Base-by-base conservation (phyloP, 2,797 vertebrate genomes). In the Notamacropus eugenii region DNA sequence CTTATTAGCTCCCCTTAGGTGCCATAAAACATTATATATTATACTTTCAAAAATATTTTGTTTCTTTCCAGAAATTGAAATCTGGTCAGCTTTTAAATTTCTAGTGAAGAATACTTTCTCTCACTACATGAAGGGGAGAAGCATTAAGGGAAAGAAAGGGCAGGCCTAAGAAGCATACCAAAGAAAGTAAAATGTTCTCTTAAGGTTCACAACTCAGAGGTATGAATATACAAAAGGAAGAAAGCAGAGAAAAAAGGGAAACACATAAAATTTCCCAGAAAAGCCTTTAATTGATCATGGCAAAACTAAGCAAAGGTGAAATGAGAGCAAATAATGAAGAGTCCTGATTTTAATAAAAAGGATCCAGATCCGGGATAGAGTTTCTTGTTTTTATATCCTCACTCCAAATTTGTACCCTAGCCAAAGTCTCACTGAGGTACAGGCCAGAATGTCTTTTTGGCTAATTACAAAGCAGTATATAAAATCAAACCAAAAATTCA, bases 1-100 rank as follows among this genome's bases (percentile, higher is more conserved):
- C 93, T 54, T 97, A 93, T 93, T 92, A n/a, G 93, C 55, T 87
- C 74, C 3, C 13, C 40, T 87, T 50, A 46, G 27, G 40, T 46
- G 11, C 8, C 94, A 1, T 97, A 96, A 97, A 96, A 96, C 28
- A 54, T 19, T 29, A 91, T 95, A 74, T 93, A 94, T 95, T 96
- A 54, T 54, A 93, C 55, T 55, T 96, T 96, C 67, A 96, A 92
- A 97, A 94, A 93, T 97, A 57, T 10, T 94, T 96, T 55, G 54
- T 96, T 96, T 95, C 27, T 55, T 91, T 96, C 93, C 92, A 92
- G 10, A 93, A 92, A 82, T 95, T 90, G 93, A 98, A 97, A 95
- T 94, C 95, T 55, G 22, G 90, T 22, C n/a, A 91, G 93, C 94
- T 52, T 56, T 93, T 95, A 67, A 67, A 92, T 93, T 97, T 96